Evolutionary conservation across 2,113 vertebrate species (phyloP).

Genomic region (Leptosomus discolor): DNA sequence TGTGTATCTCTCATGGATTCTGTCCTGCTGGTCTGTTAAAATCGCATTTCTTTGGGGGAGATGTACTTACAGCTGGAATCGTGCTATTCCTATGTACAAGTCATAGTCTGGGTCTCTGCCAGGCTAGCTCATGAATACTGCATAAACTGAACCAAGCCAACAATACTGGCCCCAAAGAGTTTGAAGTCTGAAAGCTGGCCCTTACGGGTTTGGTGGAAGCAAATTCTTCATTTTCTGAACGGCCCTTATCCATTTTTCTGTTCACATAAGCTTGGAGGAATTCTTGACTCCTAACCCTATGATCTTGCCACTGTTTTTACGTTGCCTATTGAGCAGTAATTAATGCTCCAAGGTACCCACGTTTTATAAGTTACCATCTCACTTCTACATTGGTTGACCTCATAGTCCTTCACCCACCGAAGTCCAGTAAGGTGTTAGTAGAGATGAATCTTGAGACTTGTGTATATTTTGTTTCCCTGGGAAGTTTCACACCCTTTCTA

Average conservation of each 20-base stretch:
- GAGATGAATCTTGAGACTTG: background rate
- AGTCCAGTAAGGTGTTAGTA: background rate
- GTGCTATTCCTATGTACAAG: background rate
- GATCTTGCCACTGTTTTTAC: background rate
- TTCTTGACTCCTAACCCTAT: background rate
- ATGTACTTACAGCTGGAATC: accelerated
- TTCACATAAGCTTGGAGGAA: background rate
- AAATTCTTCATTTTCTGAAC: background rate
- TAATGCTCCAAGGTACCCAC: accelerated
- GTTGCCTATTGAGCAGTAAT: background rate
- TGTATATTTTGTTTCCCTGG: background rate
- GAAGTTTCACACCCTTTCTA: background rate
- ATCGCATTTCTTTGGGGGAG: accelerated
- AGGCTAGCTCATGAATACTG: background rate
- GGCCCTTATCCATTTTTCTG: background rate
- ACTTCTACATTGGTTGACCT: background rate
- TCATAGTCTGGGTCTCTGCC: background rate
- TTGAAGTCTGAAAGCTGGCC: background rate
- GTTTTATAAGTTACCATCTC: background rate
- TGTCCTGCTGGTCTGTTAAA: background rate
- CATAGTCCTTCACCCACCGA: background rate
- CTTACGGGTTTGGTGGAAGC: background rate
- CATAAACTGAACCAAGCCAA: background rate
- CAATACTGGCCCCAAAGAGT: too few relatives aligned
- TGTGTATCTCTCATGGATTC: background rate